Percentiles rank a stretch among this genome's conserved stretches.
Conservation (phyloP, 2,888 invertebrate genomes). For the Erynnis tages region DNA sequence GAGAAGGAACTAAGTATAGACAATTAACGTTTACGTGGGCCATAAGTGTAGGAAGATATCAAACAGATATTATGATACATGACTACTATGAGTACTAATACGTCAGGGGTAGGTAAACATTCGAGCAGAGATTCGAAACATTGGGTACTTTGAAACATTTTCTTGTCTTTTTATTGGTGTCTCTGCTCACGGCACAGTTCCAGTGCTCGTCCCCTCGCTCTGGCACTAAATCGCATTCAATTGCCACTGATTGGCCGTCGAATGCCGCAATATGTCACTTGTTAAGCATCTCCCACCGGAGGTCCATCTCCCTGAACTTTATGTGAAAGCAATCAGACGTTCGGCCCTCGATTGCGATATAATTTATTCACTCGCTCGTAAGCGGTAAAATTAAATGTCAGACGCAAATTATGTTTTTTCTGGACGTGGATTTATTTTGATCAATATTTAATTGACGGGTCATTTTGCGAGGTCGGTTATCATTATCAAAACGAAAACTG, state of each 20-base stretch:
- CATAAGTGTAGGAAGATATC: too few species aligned
- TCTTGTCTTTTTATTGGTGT: too few species aligned
- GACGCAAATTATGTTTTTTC: conserved; percentile 17
- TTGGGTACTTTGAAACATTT: too few species aligned
- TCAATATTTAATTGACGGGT: conserved; percentile 9
- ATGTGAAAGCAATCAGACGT: conserved; percentile 7
- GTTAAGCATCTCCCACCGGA: conserved; percentile 13
- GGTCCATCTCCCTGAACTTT: conserved; percentile 15
- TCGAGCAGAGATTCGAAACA: too few species aligned
- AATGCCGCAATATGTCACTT: conserved; percentile 24
- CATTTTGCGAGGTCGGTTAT: background rate
- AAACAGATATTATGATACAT: too few species aligned
- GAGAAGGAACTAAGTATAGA: too few species aligned
- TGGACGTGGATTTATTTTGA: conserved; percentile 15
- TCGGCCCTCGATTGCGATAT: conserved; percentile 16
- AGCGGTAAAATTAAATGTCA: conserved; percentile 24
- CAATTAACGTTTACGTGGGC: too few species aligned
- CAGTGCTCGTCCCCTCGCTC: too few species aligned
- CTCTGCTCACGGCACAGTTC: too few species aligned
- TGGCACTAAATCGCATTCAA: conserved; percentile 8
- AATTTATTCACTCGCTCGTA: conserved; percentile 15
- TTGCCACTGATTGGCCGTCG: background rate
- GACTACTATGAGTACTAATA: too few species aligned
- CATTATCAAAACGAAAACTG: background rate
- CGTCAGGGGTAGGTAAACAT: too few species aligned